Evolutionary conservation across 2,888 invertebrate genomes (phyloP).

Genomic region (Lissonota sp.): DNA sequence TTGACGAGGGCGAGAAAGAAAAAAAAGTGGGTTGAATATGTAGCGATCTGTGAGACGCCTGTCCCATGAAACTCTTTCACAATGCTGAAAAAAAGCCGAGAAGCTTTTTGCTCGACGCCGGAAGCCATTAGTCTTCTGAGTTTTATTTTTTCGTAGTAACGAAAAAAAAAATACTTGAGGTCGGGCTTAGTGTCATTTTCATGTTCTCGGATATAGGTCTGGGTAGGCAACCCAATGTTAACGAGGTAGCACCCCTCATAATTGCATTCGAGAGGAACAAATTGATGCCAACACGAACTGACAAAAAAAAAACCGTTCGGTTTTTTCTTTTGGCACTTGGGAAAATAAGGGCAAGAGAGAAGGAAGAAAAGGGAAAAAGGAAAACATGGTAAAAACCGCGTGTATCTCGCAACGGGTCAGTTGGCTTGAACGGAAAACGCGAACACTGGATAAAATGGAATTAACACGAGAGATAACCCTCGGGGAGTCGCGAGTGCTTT

Average conservation of each 20-base stretch:
- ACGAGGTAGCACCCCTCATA: conserved; percentile 14
- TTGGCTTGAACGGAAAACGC: neutral
- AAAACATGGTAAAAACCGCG: neutral
- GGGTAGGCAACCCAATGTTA: neutral
- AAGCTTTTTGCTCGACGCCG: conserved; percentile 10
- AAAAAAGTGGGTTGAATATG: neutral
- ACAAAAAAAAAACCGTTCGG: neutral
- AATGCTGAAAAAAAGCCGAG: neutral
- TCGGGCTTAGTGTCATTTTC: conserved; percentile 13
- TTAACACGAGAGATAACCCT: conserved; percentile 5
- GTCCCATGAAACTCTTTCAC: neutral
- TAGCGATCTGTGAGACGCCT: neutral
- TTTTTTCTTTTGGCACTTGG: neutral
- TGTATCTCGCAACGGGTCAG: neutral
- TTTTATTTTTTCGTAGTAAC: neutral
- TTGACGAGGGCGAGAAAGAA: neutral
- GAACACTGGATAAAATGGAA: conserved; percentile 15
- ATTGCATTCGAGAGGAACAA: conserved; percentile 13
- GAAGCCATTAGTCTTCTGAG: conserved; percentile 25
- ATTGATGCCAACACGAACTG: neutral
- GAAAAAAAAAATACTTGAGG: conserved; percentile 3
- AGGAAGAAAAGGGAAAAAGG: neutral
- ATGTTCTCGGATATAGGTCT: conserved; percentile 5
- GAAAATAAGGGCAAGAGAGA: neutral
- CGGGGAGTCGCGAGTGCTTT: neutral